Percentiles rank a stretch among this genome's conserved stretches.
phyloP scores from a whole-genome alignment of 92 coral and sea anemone species.

The Pocillopora grandis region DNA sequence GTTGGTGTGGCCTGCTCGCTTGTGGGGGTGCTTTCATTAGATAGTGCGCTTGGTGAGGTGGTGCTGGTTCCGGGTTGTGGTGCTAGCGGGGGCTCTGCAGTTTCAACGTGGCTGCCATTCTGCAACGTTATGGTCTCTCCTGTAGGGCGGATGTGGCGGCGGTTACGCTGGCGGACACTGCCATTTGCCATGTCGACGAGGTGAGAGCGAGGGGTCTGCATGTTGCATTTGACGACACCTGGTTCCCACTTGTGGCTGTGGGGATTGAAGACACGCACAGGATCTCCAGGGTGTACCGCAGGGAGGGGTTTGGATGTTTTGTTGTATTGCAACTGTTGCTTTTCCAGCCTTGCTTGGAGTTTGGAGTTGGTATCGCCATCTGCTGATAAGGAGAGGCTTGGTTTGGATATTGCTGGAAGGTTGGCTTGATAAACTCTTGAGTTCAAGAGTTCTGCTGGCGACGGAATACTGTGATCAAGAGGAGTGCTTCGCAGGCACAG shows the following conservation, averaged over 20 bases:
- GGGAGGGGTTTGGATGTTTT: constrained; percentile 36
- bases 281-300: neutral
- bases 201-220: constrained; percentile 4
- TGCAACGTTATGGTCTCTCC: neutral
- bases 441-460: constrained; percentile 66
- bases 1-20: constrained; percentile 5
- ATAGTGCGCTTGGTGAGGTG: neutral
- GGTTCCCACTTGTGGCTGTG: constrained; percentile 8
- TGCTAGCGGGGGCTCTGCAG: neutral
- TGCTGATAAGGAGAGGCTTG: constrained; percentile 14
- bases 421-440: constrained; percentile 62
- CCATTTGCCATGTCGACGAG: constrained; percentile 3
- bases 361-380: constrained; percentile 1
- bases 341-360: constrained; percentile 53
- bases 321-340: constrained; percentile 40
- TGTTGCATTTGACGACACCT: neutral
- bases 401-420: constrained; percentile 59
- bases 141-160: neutral
- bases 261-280: constrained; percentile 25
- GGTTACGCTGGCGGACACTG: neutral
- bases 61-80: neutral
- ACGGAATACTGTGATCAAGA: constrained; percentile 52
- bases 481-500: constrained; percentile 71
- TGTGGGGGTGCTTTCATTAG: neutral
- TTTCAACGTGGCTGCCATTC: too few species aligned